Percentiles rank a stretch among this genome's conserved stretches.
phyloP scores from a whole-genome alignment of 2,797 vertebrate species.

The Fundulus diaphanus region DNA sequence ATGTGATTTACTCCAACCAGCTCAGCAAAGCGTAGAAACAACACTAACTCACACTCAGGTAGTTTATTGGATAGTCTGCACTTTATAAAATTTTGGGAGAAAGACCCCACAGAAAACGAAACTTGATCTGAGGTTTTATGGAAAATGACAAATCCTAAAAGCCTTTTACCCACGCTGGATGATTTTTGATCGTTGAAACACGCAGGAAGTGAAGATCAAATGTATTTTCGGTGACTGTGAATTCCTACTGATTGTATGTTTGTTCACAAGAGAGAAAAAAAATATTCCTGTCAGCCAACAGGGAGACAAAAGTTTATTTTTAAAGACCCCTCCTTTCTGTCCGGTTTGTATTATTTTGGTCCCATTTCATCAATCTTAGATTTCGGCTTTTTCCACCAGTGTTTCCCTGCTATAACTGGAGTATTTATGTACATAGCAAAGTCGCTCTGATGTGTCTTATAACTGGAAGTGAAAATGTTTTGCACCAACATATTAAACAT shows the following conservation, averaged over 20 bases:
- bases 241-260: slow-evolving; percentile 52
- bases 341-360: slow-evolving; percentile 23
- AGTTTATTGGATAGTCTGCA: slow-evolving; percentile 76
- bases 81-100: slow-evolving; percentile 72
- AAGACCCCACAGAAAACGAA: slow-evolving; percentile 16
- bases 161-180: slow-evolving; percentile 48
- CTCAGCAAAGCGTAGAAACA: slow-evolving; percentile 47
- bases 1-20: slow-evolving; percentile 18
- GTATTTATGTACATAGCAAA: slow-evolving; percentile 9
- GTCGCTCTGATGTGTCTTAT: neutral
- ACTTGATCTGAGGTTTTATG: slow-evolving; percentile 30
- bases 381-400: neutral
- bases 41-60: slow-evolving; percentile 80
- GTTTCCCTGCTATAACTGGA: slow-evolving; percentile 31
- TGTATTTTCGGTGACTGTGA: slow-evolving; percentile 62
- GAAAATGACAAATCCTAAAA: slow-evolving; percentile 7
- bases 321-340: slow-evolving; percentile 9
- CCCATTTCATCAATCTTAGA: neutral
- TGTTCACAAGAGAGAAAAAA: slow-evolving; percentile 14
- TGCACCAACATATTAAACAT: slow-evolving; percentile 12
- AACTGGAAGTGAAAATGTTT: slow-evolving; percentile 28
- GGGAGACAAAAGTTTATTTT: neutral
- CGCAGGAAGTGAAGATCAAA: slow-evolving; percentile 51
- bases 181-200: slow-evolving; percentile 46
- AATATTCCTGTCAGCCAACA: slow-evolving; percentile 15